These are phyloP conservation scores for Antennarius striatus DNA, from an alignment of 2,113 vertebrate genomes.

Conservation along the genomic window DNA sequence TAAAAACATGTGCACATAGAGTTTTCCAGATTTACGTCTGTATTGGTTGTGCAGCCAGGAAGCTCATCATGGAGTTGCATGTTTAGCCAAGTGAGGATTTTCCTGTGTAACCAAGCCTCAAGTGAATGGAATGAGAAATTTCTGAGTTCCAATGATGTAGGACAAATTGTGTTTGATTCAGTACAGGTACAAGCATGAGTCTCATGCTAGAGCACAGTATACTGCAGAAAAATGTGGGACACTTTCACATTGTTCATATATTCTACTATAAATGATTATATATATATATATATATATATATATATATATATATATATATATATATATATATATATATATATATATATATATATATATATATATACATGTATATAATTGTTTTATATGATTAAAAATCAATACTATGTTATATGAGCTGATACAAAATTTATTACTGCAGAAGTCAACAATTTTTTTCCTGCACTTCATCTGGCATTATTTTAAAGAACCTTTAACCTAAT, in stretches of 20 bases:
- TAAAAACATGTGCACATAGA: slow-evolving; percentile 31
- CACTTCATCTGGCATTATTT: too few relatives aligned
- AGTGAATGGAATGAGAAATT: slow-evolving; percentile 61
- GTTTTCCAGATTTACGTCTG: slow-evolving; percentile 51
- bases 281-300: background rate
- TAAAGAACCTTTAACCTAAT: too few relatives aligned
- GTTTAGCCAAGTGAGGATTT: slow-evolving; percentile 67
- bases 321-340: background rate
- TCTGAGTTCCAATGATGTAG: slow-evolving; percentile 44
- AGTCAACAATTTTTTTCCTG: too few relatives aligned
- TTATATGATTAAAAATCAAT: too few relatives aligned
- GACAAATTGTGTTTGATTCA: slow-evolving; percentile 34
- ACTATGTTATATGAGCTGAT: too few relatives aligned
- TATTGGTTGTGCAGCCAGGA: slow-evolving; percentile 53
- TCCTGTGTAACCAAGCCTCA: slow-evolving; percentile 65
- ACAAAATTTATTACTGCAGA: too few relatives aligned
- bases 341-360: background rate
- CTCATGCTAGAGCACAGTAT: slow-evolving; percentile 6
- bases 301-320: background rate
- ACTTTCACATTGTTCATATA: too few relatives aligned
- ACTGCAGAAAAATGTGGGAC: slow-evolving; percentile 10
- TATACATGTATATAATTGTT: background rate
- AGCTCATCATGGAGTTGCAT: slow-evolving; percentile 71
- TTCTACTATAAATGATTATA: too few relatives aligned
- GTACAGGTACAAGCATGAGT: slow-evolving; percentile 16